Percentiles rank a stretch among this genome's conserved stretches.
Conservation (phyloP, 2,797 vertebrate species). For the Oceanodroma leucorhoa region DNA sequence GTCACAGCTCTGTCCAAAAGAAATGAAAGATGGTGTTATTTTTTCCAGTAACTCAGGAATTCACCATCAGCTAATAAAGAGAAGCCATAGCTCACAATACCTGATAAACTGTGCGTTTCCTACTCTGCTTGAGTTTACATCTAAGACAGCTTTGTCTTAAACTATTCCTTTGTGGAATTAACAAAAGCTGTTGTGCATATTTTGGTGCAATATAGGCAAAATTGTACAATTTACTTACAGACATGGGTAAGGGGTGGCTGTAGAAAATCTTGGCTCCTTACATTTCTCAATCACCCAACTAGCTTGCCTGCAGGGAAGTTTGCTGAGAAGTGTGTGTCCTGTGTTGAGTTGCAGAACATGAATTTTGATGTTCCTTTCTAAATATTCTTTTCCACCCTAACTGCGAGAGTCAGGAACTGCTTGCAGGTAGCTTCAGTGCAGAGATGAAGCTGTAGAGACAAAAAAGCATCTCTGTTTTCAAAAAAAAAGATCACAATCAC, state of each 20-base stretch:
- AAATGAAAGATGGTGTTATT: neutral
- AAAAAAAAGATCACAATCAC: neutral
- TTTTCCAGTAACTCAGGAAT: neutral
- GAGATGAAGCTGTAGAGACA: neutral
- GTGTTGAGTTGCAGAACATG: neutral
- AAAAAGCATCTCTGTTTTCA: neutral
- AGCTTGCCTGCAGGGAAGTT: neutral
- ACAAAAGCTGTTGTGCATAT: neutral
- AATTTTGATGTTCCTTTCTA: neutral
- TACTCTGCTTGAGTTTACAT: neutral
- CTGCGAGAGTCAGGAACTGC: neutral
- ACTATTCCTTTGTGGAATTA: neutral
- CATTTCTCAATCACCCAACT: neutral
- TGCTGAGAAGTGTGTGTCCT: neutral
- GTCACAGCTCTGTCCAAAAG: neutral
- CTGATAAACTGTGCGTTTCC: neutral
- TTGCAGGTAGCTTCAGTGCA: neutral
- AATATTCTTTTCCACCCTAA: neutral
- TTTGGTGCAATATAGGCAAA: neutral
- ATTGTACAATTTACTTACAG: neutral
- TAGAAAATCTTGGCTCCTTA: neutral
- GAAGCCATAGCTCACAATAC: neutral
- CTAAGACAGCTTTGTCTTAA: neutral
- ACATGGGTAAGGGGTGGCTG: neutral
- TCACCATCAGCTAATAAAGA: neutral